Evolutionary conservation across 1,140 invertebrate genomes (phyloP).

Genomic region (Anoplolepis gracilipes): DNA sequence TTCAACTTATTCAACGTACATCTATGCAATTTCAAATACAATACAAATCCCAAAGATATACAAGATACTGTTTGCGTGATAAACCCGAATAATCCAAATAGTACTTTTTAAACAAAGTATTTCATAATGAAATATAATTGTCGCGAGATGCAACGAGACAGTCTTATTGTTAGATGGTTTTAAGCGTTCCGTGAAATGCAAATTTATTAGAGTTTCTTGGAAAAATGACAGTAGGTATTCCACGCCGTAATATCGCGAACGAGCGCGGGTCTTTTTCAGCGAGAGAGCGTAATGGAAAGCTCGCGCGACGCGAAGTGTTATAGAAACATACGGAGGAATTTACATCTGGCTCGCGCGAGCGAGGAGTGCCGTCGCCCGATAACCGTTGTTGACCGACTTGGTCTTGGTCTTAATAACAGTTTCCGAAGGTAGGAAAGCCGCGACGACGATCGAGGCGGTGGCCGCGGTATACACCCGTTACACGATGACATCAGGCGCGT

Average conservation of each 20-base stretch:
- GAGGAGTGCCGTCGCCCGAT: constrained; percentile 42
- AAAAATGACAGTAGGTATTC: background rate
- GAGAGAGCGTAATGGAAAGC: background rate
- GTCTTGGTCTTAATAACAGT: constrained; percentile 62
- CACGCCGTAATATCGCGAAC: background rate
- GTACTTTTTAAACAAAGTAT: background rate
- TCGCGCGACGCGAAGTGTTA: background rate
- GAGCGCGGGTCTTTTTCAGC: background rate
- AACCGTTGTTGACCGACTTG: constrained; percentile 64
- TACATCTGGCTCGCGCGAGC: background rate
- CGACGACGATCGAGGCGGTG: background rate
- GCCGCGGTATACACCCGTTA: constrained; percentile 44
- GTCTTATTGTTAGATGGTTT: too few relatives aligned
- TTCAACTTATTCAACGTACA: constrained; percentile 18
- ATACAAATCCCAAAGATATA: background rate
- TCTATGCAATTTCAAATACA: constrained; percentile 12
- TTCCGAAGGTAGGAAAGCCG: constrained; percentile 45
- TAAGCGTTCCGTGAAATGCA: background rate
- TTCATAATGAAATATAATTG: background rate
- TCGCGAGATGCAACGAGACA: background rate
- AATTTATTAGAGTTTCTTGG: background rate
- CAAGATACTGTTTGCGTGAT: background rate
- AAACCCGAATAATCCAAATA: background rate
- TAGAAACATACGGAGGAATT: background rate
- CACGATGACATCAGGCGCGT: constrained; percentile 64